These are phyloP conservation scores for Aspidoscelis tigris DNA, from an alignment of 2,113 vertebrate genomes.

Conservation along the genomic window DNA sequence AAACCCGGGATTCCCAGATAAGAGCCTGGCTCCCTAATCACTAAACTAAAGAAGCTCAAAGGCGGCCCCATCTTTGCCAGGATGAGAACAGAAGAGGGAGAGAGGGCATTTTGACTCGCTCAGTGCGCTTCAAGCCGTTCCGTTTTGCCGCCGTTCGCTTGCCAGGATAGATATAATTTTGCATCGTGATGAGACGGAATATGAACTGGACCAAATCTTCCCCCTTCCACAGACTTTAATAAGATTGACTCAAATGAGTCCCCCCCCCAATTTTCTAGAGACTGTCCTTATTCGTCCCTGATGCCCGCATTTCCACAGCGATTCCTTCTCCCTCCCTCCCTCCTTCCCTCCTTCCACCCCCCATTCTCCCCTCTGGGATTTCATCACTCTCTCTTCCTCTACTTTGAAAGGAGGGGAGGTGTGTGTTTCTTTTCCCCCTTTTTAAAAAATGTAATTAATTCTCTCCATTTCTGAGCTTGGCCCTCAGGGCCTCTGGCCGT, in stretches of 20 bases:
- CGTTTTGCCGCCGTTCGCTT: no score
- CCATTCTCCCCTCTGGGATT: conserved; percentile 28
- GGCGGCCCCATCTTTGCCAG: no score
- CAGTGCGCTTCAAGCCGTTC: no score
- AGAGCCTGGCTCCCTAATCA: no score
- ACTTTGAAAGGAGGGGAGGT: conserved; percentile 83
- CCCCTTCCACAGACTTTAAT: not conserved
- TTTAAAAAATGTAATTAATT: conserved; percentile 96
- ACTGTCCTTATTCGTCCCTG: not conserved
- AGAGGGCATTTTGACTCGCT: not conserved
- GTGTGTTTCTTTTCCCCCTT: conserved; percentile 6
- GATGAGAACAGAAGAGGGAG: no score
- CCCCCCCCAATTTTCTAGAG: not conserved
- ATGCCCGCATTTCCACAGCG: not conserved
- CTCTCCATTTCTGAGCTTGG: conserved; percentile 93
- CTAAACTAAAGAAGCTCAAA: no score
- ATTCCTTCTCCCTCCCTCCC: conserved; percentile 40
- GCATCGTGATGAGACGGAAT: not conserved
- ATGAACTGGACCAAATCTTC: not conserved
- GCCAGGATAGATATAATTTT: no score
- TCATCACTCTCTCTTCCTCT: conserved; percentile 68
- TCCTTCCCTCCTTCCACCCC: conserved; percentile 12
- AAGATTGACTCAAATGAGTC: conserved; percentile 56
- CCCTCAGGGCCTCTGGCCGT: conserved; percentile 86
- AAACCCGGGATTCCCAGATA: no score